Base-by-base conservation (phyloP, 2,113 vertebrate species). In the Ceratotherium simum region DNA sequence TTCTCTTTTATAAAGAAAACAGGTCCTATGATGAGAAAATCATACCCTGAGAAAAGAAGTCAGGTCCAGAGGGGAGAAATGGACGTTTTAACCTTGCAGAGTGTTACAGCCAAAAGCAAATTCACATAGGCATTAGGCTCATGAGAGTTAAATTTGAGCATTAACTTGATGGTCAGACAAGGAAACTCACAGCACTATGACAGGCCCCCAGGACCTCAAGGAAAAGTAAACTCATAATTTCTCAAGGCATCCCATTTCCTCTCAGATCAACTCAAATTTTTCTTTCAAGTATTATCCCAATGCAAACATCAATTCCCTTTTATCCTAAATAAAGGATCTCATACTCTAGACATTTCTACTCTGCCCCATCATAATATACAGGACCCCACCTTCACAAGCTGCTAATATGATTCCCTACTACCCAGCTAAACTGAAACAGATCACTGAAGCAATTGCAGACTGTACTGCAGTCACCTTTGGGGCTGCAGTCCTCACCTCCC, bases 251-350 rank as follows among this genome's bases (percentile, higher is more conserved):
- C 46, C 31, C 33, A 78, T 18, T 65, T 51, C 17, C 58, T 78
- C 56, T 92, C 33, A 76, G 10, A 72, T 8, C n/a, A 90, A 31
- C 20, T 84, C 13, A 78, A 18, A 51, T 10, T 91, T 89, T 92
- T 39, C 29, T 78, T 89, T 65, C 70, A 90, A 72, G 31, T 80
- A 92, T 48, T 25, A 51, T 62, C 29, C 29, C 58, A 84, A 64
- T 84, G 31, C 65, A 95, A 95, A 67, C 36, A 85, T 73, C 42
- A 72, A 60, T 90, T 93, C 18, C 2, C 39, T 93, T 78, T 31
- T 83, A 23, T 88, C 11, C 62, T n/a, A 93, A 90, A 73, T 58
- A 85, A 90, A 79, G n/a, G 14, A 62, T 7, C 31, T 42, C 65
- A 91, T 48, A 94, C 36, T 76, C 23, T 67, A 82, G 39, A 36